Conservation (phyloP, 2,113 vertebrate species). For the Brachyhypopomus occidentalis region DNA sequence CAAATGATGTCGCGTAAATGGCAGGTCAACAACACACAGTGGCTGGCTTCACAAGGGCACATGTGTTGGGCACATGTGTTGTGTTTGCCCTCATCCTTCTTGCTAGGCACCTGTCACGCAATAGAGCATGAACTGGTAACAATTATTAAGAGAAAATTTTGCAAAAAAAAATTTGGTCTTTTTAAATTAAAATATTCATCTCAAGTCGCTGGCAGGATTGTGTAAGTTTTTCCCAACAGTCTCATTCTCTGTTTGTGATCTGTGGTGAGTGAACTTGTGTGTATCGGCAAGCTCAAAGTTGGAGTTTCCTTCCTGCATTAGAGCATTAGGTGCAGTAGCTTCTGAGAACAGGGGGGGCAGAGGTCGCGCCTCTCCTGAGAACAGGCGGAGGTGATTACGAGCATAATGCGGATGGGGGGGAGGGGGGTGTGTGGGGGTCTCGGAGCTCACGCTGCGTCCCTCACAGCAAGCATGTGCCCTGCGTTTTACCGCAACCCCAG, state of each 20-base stretch:
- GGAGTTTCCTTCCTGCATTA: neutral
- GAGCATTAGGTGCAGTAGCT: neutral
- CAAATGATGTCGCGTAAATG: no score
- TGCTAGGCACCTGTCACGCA: no score
- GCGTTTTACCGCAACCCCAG: neutral
- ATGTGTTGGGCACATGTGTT: no score
- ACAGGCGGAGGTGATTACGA: constrained; percentile 11
- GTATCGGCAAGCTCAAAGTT: neutral
- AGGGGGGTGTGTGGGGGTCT: neutral
- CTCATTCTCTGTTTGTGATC: neutral
- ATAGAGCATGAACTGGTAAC: no score
- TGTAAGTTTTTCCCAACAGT: neutral
- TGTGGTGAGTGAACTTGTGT: neutral
- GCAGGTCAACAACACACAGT: no score
- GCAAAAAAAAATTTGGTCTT: no score
- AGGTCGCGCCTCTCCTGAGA: neutral
- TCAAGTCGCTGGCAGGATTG: neutral
- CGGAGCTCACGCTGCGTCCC: neutral
- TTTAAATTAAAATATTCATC: no score
- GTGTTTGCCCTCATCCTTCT: no score
- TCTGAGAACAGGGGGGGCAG: neutral
- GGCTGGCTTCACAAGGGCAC: no score
- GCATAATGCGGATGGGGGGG: neutral
- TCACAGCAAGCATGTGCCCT: neutral
- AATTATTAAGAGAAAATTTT: no score